Percentiles rank a stretch among this genome's conserved stretches.
phyloP scores from a whole-genome alignment of 2,113 vertebrate genomes.

The Deroptyus accipitrinus region DNA sequence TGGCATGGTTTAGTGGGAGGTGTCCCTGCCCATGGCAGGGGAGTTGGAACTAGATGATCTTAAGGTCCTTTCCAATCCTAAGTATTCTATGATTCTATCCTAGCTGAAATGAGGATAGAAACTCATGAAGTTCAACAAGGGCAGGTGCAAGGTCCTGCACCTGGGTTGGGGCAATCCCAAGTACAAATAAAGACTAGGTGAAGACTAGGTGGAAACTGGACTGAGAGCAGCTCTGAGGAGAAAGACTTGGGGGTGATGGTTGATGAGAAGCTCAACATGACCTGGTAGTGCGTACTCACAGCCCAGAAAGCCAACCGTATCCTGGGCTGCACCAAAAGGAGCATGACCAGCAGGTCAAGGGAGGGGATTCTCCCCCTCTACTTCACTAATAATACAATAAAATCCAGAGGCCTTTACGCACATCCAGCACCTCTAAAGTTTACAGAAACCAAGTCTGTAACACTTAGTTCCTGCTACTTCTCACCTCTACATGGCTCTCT shows the following conservation, averaged over 20 bases:
- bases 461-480: not conserved
- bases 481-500: not conserved
- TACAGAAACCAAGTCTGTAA: not conserved
- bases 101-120: not conserved
- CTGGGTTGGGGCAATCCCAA: not conserved
- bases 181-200: not conserved
- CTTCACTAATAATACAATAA: not conserved
- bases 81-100: not conserved
- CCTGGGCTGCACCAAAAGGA: not conserved
- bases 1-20: too few species aligned
- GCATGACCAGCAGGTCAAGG: not conserved
- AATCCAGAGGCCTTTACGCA: not conserved
- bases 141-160: not conserved
- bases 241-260: not conserved
- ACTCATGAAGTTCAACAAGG: not conserved
- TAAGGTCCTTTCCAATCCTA: too few species aligned
- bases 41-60: too few species aligned
- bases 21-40: too few species aligned
- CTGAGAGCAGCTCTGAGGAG: not conserved
- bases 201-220: not conserved
- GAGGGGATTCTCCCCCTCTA: not conserved
- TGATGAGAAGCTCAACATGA: not conserved
- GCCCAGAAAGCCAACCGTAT: not conserved
- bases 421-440: not conserved
- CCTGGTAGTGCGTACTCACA: accelerated